phyloP scores from a whole-genome alignment of 2,888 invertebrate species.

The Abscondita cerata region DNA sequence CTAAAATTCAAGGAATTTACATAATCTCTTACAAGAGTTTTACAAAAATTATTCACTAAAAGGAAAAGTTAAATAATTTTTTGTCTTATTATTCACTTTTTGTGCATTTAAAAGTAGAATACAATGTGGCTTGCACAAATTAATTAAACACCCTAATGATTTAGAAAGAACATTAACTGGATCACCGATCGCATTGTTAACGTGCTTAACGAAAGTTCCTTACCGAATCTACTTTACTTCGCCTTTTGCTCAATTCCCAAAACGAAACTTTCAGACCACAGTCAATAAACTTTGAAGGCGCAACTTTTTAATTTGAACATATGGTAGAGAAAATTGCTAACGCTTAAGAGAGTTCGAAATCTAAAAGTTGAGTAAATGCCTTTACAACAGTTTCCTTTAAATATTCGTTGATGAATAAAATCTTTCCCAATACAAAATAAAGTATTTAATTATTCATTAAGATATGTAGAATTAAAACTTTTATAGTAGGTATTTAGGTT shows the following conservation, averaged over 20 bases:
- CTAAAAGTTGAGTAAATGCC: conserved; percentile 34
- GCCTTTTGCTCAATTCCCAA: conserved; percentile 33
- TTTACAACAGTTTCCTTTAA: conserved; percentile 29
- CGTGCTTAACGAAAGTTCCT: conserved; percentile 30
- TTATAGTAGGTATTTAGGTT: too few species aligned
- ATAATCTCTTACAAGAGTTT: conserved; percentile 13
- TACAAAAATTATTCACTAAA: conserved; percentile 11
- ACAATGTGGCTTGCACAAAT: conserved; percentile 17
- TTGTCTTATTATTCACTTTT: conserved; percentile 14
- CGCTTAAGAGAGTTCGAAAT: conserved; percentile 36
- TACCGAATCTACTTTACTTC: conserved; percentile 30
- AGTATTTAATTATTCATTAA: too few species aligned
- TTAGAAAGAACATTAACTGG: conserved; percentile 27
- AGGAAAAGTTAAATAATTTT: conserved; percentile 11
- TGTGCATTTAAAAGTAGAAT: conserved; percentile 8
- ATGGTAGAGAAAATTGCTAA: conserved; percentile 34
- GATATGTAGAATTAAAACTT: too few species aligned
- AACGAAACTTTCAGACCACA: conserved; percentile 37
- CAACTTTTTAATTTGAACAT: conserved; percentile 38
- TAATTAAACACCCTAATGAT: conserved; percentile 29
- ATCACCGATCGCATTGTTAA: conserved; percentile 32
- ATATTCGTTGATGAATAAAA: too few species aligned
- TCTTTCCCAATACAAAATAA: too few species aligned
- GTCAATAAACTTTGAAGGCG: conserved; percentile 38
- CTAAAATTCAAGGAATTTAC: conserved; percentile 10